phyloP scores from a whole-genome alignment of 1,140 invertebrate genomes.

The Portunus trituberculatus region DNA sequence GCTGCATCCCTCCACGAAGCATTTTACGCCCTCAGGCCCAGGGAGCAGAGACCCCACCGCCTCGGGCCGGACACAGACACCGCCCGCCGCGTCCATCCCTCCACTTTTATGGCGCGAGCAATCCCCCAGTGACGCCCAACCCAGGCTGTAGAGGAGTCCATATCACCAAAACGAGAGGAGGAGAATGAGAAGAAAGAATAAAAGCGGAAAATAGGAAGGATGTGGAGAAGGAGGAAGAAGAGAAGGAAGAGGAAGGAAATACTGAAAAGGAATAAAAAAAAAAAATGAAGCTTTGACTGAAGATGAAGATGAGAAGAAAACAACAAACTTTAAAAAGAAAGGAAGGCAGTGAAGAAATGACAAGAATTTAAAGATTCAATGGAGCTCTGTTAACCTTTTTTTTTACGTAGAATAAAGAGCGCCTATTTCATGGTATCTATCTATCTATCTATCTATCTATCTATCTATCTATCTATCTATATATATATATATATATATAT shows the following conservation, averaged over 20 bases:
- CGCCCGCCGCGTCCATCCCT: constrained; percentile 28
- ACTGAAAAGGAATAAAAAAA: no score
- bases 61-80: constrained; percentile 30
- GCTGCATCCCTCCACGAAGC: constrained; percentile 31
- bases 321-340: neutral
- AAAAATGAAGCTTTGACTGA: neutral
- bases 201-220: neutral
- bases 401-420: no score
- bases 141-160: neutral
- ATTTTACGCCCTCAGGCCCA: constrained; percentile 47
- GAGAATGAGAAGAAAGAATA: neutral
- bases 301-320: constrained; percentile 4
- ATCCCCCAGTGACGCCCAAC: constrained; percentile 42
- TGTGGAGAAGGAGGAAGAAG: neutral
- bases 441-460: no score
- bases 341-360: neutral
- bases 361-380: no score
- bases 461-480: no score
- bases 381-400: no score
- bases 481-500: no score
- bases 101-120: constrained; percentile 3
- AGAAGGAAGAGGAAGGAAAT: neutral
- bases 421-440: no score
- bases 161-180: neutral
- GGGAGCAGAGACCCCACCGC: neutral